Evolutionary conservation across 2,888 invertebrate species (phyloP).

Genomic region (Mesorhabditis spiculigera): DNA sequence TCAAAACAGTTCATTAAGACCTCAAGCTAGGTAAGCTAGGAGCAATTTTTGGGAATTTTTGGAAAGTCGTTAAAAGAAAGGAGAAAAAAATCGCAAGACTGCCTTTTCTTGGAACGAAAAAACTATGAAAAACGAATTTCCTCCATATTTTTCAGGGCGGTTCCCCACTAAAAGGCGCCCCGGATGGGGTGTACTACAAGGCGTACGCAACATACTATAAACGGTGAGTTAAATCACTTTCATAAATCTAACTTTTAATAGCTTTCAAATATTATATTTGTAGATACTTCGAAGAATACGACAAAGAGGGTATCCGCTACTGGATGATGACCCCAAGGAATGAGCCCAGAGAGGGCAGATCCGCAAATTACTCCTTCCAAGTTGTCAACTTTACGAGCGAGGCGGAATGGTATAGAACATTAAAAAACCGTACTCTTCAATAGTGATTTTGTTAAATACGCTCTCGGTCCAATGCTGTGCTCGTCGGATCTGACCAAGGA

Average conservation of each 20-base stretch:
- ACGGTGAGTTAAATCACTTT: conserved; percentile 58
- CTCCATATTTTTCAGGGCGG: conserved; percentile 57
- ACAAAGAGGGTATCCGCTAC: conserved; percentile 65
- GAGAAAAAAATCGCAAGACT: too few relatives aligned
- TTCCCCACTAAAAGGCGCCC: conserved; percentile 58
- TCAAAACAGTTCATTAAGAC: too few relatives aligned
- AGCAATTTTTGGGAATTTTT: too few relatives aligned
- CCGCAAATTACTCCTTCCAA: conserved; percentile 66
- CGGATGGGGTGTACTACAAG: conserved; percentile 69
- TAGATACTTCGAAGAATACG: conserved; percentile 76
- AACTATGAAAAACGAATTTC: too few relatives aligned
- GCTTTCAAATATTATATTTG: conserved; percentile 7
- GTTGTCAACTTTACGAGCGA: conserved; percentile 67
- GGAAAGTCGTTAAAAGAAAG: too few relatives aligned
- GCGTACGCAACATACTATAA: conserved; percentile 78
- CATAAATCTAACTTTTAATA: too few relatives aligned
- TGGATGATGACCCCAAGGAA: conserved; percentile 85
- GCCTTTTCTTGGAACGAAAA: too few relatives aligned
- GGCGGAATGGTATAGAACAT: background rate
- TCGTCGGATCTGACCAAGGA: background rate
- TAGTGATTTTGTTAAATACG: conserved; percentile 1
- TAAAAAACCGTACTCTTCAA: too few relatives aligned
- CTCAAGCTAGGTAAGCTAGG: too few relatives aligned
- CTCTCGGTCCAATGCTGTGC: background rate
- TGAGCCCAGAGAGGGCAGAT: conserved; percentile 69